phyloP scores from a whole-genome alignment of 2,113 vertebrate genomes.

The Hippocampus barbouri region DNA sequence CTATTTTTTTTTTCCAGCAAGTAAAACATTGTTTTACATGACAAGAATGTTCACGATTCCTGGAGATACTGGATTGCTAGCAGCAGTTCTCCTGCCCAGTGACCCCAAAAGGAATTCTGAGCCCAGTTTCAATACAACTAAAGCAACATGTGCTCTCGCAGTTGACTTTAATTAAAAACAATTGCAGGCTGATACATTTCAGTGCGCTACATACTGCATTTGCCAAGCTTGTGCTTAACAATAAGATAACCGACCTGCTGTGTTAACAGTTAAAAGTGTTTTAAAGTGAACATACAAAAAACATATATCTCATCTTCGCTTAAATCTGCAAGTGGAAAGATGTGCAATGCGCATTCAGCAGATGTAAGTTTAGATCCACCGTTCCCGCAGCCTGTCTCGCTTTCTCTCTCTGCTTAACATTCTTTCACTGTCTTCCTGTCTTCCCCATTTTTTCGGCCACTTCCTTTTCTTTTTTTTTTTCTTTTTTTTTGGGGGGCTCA shows the following conservation, averaged over 20 bases:
- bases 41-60: constrained; percentile 31
- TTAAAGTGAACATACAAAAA: background rate
- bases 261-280: background rate
- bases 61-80: constrained; percentile 10
- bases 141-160: constrained; percentile 22
- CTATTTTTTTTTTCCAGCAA: background rate
- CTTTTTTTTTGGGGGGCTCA: background rate
- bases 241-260: background rate
- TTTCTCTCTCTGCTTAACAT: constrained; percentile 32
- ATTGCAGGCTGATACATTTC: constrained; percentile 5
- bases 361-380: background rate
- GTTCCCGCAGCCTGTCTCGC: background rate
- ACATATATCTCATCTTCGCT: background rate
- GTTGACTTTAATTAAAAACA: constrained; percentile 20
- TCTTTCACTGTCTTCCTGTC: constrained; percentile 41
- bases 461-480: constrained; percentile 74
- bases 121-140: background rate
- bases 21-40: constrained; percentile 9
- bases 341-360: constrained; percentile 3
- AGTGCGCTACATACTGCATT: constrained; percentile 9
- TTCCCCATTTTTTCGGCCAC: constrained; percentile 49
- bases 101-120: constrained; percentile 27
- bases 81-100: constrained; percentile 8
- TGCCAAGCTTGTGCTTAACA: background rate
- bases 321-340: background rate